Base-by-base conservation (phyloP, 2,113 vertebrate genomes). In the Noctilio leporinus region DNA sequence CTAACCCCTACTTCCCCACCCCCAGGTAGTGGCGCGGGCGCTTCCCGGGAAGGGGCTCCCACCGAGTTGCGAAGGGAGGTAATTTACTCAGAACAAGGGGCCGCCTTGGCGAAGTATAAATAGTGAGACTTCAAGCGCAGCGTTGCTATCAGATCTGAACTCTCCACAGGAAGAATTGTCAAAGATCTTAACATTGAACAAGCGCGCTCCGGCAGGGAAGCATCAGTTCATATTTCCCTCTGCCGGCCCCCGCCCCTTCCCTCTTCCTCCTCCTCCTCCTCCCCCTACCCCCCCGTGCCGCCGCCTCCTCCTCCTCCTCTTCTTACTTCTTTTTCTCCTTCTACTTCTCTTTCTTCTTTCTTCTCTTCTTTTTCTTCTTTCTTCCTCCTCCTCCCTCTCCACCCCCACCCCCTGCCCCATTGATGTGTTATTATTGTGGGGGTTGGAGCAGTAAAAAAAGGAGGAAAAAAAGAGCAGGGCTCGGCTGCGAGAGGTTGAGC, bases 31-130 rank as follows among this genome's bases (percentile, higher is more conserved):
- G 96, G 94, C 96, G 96, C 93, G 94, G 92, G 89, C 73, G 98
- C 92, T 96, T 43, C 95, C 98, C 97, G 96, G 97, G 98, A 97
- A 97, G 98, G 99, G 98, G 98, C 97, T 98, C 98, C 96, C 98
- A 98, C 97, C 85, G 98, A 98, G 98, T 98, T 99, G 98, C 98
- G 98, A 98, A 99, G 99, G 98, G 99, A 99, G 99, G 99, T 99
- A 99, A 99, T 99, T 99, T 98, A 98, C 99, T 98, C 98, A 97
- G 98, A 99, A 99, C 99, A 98, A 99, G 99, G 99, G 99, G 99
- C 99, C 98, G 99, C 99, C 99, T 98, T 98, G 98, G 98, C 98
- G 98, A 99, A 99, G 99, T 99, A 99, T 99, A 99, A 99, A 99
- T 99, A 99, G 98, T 99, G 99, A 98, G 99, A 99, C 99, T 99